These are phyloP conservation scores for Spodoptera frugiperda DNA, from an alignment of 1,140 invertebrate genomes.

Conservation along the genomic window DNA sequence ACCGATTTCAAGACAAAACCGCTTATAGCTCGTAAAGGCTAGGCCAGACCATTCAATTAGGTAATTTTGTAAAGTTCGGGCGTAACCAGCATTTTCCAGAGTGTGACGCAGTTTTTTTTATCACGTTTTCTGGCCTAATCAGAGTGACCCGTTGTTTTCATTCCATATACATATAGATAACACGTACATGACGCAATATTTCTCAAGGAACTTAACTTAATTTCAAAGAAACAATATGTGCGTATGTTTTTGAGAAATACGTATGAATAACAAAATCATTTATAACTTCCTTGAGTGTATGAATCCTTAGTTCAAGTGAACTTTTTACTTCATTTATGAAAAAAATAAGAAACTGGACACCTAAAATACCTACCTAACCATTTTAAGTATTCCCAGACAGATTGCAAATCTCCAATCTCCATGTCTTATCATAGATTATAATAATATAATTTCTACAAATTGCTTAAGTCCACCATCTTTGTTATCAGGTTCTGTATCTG, in stretches of 20 bases:
- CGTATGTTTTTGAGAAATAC: not conserved
- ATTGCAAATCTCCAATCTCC: no score
- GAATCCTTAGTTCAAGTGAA: no score
- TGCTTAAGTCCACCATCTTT: not conserved
- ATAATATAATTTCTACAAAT: no score
- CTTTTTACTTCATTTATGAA: no score
- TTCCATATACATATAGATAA: conserved; percentile 11
- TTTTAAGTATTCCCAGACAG: no score
- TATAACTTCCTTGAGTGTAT: no score
- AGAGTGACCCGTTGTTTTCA: not conserved
- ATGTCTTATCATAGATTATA: no score
- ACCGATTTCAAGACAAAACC: not conserved
- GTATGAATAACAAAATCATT: no score
- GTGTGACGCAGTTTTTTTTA: not conserved
- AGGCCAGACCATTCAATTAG: not conserved
- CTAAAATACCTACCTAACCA: no score
- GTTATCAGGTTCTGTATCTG: conserved; percentile 68
- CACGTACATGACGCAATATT: not conserved
- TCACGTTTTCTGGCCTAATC: conserved; percentile 7
- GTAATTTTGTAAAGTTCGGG: not conserved
- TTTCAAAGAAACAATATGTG: not conserved
- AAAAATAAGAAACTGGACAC: no score
- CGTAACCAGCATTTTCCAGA: conserved; percentile 4
- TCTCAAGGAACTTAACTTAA: not conserved
- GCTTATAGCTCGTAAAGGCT: not conserved